Evolutionary conservation across 2,113 vertebrate species (phyloP), one percentile per base, ranked within the genome.

Genomic region (Piprites chloris): DNA sequence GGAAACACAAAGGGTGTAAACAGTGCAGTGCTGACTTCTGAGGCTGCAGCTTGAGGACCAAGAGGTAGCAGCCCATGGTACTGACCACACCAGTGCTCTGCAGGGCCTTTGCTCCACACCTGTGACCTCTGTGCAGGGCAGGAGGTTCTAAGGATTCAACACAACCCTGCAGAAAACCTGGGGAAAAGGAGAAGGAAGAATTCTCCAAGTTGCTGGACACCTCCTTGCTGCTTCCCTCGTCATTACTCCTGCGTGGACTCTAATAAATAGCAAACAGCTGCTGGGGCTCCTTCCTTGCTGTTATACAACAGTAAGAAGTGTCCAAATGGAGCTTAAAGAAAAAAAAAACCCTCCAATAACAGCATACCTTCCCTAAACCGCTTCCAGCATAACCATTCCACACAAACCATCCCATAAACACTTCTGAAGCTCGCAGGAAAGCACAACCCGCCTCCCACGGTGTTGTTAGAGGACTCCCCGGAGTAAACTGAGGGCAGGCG

Each of bases 321-420:
- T 94, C 94, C 94, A 98, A 97, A 86, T 65, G 76, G 84, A 97
- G 85, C 86, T 96, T 78, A 75, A 92, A 75, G 56, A 74, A 81
- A 37, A 95, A 93, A 58, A 61, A 89, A 84, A 80, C 73, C 79
- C 82, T 94, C 92, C 96, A 81, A 79, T 96, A 98, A 97, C 90
- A 97, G 91, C 94, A 92, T 95, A 96, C 92, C 93, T 97, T 96
- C 93, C 92, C 93, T 88, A 80, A 97, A 97, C 95, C 79, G 87
- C 94, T 98, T 98, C 97, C 96, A 97, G 96, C 80, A 9, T 93
- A 97, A 97, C 95, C 55, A 63, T 97, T 97, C 91, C 81, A 72
- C 95, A 96, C 94, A 98, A 98, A 97, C 96, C 97, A 97, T 97
- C 97, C 97, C 95, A 97, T 98, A 97, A 98, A 98, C 97, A 98